phyloP scores from a whole-genome alignment of 2,888 invertebrate species.

The Diaphora mendica region DNA sequence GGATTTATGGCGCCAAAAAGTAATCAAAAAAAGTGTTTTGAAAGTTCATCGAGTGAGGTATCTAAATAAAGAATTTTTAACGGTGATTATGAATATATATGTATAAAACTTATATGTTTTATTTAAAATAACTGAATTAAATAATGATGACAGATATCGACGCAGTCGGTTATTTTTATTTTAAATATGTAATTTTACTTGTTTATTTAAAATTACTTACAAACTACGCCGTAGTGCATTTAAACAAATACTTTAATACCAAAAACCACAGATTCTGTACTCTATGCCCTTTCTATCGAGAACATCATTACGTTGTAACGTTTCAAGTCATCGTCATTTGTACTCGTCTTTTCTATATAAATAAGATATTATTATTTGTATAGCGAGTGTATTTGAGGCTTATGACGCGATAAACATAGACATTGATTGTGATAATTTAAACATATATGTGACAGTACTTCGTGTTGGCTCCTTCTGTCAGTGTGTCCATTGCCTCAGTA shows the following conservation, averaged over 20 bases:
- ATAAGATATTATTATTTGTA: slow-evolving; percentile 38
- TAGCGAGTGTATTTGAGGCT: neutral
- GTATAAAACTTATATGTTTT: no score
- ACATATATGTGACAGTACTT: neutral
- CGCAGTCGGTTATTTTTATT: no score
- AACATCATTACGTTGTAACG: neutral
- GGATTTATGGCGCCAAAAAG: no score
- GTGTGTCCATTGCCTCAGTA: neutral
- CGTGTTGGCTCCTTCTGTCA: neutral
- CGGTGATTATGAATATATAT: no score
- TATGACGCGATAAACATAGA: slow-evolving; percentile 5
- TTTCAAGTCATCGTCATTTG: slow-evolving; percentile 5
- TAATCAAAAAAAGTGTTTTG: no score
- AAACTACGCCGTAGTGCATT: neutral
- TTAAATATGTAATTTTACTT: no score
- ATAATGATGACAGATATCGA: no score
- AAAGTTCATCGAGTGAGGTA: no score
- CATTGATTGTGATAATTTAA: slow-evolving; percentile 3
- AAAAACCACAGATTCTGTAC: neutral
- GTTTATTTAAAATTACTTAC: neutral
- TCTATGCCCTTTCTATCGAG: neutral
- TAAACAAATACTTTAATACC: neutral
- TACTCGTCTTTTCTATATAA: slow-evolving; percentile 27
- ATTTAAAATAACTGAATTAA: no score
- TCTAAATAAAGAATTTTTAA: no score